Evolutionary conservation across 1,140 invertebrate genomes (phyloP).

Genomic region (Seison nebaliae): DNA sequence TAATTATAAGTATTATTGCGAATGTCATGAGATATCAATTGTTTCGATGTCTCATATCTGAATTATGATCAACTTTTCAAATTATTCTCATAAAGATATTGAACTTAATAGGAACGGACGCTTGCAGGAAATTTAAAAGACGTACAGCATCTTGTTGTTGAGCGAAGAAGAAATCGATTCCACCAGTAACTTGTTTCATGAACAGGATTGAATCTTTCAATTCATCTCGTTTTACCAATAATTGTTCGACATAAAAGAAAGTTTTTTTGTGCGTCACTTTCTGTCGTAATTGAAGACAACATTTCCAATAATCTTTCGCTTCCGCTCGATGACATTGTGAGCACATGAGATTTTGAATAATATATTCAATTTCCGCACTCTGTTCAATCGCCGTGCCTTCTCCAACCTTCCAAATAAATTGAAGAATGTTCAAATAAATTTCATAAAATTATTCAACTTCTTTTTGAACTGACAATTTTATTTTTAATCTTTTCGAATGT

Average conservation of each 20-base stretch:
- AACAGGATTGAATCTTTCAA: conserved; percentile 64
- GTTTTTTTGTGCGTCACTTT: conserved; percentile 69
- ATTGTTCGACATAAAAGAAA: conserved; percentile 84
- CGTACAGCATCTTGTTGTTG: conserved; percentile 66
- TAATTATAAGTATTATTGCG: conserved; percentile 90
- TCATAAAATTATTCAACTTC: conserved; percentile 41
- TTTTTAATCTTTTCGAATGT: conserved; percentile 83
- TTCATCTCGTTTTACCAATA: conserved; percentile 80
- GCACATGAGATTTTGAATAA: conserved; percentile 72
- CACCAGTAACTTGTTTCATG: conserved; percentile 71
- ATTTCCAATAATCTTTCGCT: conserved; percentile 90
- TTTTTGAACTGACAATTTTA: conserved; percentile 82
- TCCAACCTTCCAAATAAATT: neutral
- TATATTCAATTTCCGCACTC: conserved; percentile 74
- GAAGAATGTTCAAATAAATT: neutral
- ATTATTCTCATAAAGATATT: neutral
- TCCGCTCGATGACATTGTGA: conserved; percentile 80
- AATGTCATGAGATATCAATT: conserved; percentile 82
- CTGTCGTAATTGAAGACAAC: conserved; percentile 42
- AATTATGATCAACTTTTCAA: conserved; percentile 20
- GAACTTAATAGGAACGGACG: conserved; percentile 42
- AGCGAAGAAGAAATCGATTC: conserved; percentile 77
- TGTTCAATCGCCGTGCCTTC: conserved; percentile 33
- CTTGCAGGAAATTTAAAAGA: conserved; percentile 67
- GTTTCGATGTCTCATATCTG: conserved; percentile 61